phyloP scores from a whole-genome alignment of 2,888 invertebrate genomes.

The Eudemis profundana region DNA sequence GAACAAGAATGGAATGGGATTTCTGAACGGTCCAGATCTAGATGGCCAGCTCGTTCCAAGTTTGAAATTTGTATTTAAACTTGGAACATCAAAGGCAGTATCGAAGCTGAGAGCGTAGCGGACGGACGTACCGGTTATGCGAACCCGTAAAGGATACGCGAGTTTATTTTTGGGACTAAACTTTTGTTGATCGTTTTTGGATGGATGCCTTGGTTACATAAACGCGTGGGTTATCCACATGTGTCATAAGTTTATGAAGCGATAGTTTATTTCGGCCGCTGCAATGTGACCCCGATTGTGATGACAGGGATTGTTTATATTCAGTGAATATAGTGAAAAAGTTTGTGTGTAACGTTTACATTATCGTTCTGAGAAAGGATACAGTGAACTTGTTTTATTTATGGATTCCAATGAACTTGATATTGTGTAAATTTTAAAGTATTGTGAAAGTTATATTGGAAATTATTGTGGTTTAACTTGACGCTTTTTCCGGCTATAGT shows the following conservation, averaged over 20 bases:
- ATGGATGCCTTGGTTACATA: constrained; percentile 69
- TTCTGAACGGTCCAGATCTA: constrained; percentile 32
- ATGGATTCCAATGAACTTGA: constrained; percentile 42
- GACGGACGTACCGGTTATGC: constrained; percentile 64
- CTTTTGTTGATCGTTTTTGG: constrained; percentile 70
- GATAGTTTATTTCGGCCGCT: constrained; percentile 19
- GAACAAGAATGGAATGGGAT: constrained; percentile 26
- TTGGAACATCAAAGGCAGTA: constrained; percentile 62
- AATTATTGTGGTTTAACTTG: too few species aligned
- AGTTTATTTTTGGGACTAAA: constrained; percentile 71
- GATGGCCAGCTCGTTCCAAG: constrained; percentile 46
- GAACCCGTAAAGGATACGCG: constrained; percentile 65
- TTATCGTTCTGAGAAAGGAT: constrained; percentile 51
- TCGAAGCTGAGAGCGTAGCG: constrained; percentile 59
- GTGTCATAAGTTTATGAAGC: constrained; percentile 36
- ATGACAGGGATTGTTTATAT: constrained; percentile 47
- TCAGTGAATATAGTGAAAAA: constrained; percentile 59
- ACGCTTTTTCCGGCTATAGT: too few species aligned
- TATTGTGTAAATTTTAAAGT: constrained; percentile 14
- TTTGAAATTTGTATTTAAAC: constrained; percentile 49
- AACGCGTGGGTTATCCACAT: constrained; percentile 49
- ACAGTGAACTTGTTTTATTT: constrained; percentile 47
- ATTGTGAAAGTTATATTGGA: constrained; percentile 1
- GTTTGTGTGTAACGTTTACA: constrained; percentile 51
- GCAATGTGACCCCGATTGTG: constrained; percentile 56